A percentile compares a stretch with the other conserved stretches of the same genome.
Evolutionary conservation across 2,797 vertebrate species (phyloP).

Genomic region (Amblyopsis hoosieri): DNA sequence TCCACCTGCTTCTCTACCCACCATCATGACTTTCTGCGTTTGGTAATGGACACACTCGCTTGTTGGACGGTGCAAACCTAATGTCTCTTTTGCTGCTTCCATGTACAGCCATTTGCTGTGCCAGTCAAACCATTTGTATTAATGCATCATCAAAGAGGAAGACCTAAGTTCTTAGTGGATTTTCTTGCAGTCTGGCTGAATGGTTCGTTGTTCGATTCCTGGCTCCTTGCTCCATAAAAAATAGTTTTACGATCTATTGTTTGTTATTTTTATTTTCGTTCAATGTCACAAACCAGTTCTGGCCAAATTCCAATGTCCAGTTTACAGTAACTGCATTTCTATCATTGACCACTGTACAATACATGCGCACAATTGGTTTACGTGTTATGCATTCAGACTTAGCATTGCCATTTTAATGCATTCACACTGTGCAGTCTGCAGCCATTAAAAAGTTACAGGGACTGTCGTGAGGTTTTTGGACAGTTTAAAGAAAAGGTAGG

Average conservation of each 20-base stretch:
- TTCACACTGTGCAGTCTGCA: no score
- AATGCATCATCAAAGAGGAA: slow-evolving; percentile 5
- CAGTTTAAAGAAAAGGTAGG: no score
- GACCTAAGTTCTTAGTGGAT: slow-evolving; percentile 6
- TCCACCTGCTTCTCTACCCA: slow-evolving; percentile 21
- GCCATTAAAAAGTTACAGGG: no score
- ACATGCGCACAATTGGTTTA: neutral
- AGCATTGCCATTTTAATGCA: no score
- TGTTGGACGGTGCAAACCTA: slow-evolving; percentile 12
- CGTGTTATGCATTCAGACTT: no score
- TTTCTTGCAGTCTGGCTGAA: neutral
- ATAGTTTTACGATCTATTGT: no score
- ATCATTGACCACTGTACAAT: neutral
- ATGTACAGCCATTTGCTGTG: slow-evolving; percentile 25
- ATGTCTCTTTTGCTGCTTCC: slow-evolving; percentile 15
- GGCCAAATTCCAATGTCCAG: neutral
- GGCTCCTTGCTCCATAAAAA: no score
- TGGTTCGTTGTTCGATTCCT: no score
- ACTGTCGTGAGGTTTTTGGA: no score
- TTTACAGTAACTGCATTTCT: neutral
- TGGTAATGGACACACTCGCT: slow-evolving; percentile 10
- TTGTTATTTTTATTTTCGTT: no score
- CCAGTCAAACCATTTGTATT: slow-evolving; percentile 25
- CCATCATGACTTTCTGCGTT: slow-evolving; percentile 23
- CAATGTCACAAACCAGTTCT: no score